Conservation (phyloP, 92 coral and sea anemone genomes). For the Epizoanthus ramosus region DNA sequence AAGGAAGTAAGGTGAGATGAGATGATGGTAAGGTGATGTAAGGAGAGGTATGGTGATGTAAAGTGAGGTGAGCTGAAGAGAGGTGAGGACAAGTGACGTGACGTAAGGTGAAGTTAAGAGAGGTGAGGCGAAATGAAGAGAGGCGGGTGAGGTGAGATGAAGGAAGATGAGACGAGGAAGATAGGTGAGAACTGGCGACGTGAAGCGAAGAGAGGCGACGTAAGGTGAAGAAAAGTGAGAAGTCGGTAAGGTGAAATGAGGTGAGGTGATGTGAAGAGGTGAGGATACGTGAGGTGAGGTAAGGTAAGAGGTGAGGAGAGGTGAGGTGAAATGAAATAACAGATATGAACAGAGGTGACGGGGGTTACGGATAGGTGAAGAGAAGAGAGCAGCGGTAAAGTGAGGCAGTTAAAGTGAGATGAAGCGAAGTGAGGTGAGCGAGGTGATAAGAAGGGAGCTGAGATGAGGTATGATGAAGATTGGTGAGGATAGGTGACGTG, state of each 20-base stretch:
- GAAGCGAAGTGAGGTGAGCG: slow-evolving; percentile 16
- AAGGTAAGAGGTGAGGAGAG: background rate
- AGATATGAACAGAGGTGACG: background rate
- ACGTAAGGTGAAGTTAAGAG: no score
- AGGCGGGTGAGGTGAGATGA: background rate
- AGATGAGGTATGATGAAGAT: slow-evolving; percentile 11
- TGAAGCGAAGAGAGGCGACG: background rate
- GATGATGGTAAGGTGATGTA: background rate
- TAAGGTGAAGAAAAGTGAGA: background rate
- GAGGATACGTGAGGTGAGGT: background rate
- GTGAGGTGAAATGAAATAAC: background rate
- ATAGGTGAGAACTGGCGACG: background rate
- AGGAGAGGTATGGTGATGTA: no score
- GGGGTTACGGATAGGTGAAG: slow-evolving; percentile 30
- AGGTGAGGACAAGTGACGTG: background rate
- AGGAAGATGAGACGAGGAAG: background rate
- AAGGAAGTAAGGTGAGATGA: background rate
- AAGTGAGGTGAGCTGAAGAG: background rate
- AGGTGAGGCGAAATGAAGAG: background rate
- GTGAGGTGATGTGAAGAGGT: background rate
- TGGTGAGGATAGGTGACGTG: background rate
- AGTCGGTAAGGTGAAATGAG: background rate
- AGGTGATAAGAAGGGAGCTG: background rate
- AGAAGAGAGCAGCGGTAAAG: slow-evolving; percentile 7
- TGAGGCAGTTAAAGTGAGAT: background rate